Evolutionary conservation across 2,797 vertebrate genomes (phyloP).

Genomic region (Lacerta bilineata): DNA sequence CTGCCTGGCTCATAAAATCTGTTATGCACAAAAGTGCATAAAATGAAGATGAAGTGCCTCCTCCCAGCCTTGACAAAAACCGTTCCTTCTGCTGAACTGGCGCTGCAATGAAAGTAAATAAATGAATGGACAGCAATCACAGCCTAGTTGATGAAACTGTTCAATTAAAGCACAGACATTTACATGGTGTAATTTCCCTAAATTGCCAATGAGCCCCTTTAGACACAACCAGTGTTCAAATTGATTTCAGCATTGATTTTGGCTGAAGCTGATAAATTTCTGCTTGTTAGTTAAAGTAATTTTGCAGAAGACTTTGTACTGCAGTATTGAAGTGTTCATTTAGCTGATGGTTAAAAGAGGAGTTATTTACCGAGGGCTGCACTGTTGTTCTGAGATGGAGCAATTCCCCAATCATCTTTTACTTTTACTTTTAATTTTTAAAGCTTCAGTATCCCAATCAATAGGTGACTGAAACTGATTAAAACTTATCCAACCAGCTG

Average conservation of each 20-base stretch:
- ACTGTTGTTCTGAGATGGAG: conserved; percentile 83
- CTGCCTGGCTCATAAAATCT: conserved; percentile 65
- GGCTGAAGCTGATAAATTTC: conserved; percentile 93
- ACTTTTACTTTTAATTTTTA: conserved; percentile 89
- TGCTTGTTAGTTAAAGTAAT: conserved; percentile 94
- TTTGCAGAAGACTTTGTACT: conserved; percentile 89
- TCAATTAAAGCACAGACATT: conserved; percentile 93
- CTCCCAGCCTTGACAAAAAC: conserved; percentile 79
- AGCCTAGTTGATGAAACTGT: conserved; percentile 87
- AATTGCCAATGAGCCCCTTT: conserved; percentile 91
- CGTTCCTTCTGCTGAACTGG: conserved; percentile 76
- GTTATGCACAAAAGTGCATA: conserved; percentile 79
- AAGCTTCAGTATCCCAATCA: conserved; percentile 85
- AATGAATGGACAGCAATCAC: conserved; percentile 89
- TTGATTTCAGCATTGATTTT: conserved; percentile 91
- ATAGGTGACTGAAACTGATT: conserved; percentile 88
- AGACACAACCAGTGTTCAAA: conserved; percentile 89
- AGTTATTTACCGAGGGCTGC: conserved; percentile 88
- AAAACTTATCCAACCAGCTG: conserved; percentile 89
- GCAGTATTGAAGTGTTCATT: conserved; percentile 88
- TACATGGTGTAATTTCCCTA: conserved; percentile 92
- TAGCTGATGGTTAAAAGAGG: conserved; percentile 89
- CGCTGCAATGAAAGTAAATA: conserved; percentile 86
- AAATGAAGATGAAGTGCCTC: conserved; percentile 82
- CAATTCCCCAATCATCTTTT: conserved; percentile 88